Conservation (phyloP, 2,888 invertebrate species). For the Drosophila nr. perissopoda region DNA sequence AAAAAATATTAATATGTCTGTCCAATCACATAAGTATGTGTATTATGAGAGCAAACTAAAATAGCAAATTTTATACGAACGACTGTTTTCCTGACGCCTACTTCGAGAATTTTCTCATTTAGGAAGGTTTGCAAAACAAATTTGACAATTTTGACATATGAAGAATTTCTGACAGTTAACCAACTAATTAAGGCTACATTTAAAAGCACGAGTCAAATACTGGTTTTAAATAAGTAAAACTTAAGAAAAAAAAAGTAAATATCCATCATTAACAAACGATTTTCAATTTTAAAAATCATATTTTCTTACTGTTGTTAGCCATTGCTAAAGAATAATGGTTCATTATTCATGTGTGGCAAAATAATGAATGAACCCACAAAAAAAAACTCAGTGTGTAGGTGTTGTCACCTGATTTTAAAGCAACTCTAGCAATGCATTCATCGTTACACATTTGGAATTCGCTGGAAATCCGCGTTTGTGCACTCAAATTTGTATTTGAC, state of each 20-base stretch:
- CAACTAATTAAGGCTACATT: neutral
- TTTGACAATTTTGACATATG: neutral
- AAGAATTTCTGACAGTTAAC: neutral
- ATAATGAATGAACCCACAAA: neutral
- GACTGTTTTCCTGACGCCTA: conserved; percentile 21
- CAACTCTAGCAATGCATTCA: neutral
- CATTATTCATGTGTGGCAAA: conserved; percentile 1
- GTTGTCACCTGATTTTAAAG: conserved; percentile 13
- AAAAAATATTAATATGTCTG: conserved; percentile 53
- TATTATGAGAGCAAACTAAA: conserved; percentile 38
- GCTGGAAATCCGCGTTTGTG: conserved; percentile 8
- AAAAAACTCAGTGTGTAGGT: neutral
- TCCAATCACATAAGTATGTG: conserved; percentile 54
- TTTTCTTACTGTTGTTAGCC: neutral
- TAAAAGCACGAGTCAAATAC: neutral
- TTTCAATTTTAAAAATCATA: neutral
- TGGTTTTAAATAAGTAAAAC: neutral
- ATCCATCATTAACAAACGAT: neutral
- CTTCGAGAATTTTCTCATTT: conserved; percentile 5
- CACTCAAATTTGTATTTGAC: conserved; percentile 29
- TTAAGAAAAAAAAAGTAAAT: neutral
- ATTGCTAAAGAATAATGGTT: too few species aligned
- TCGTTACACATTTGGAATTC: conserved; percentile 11
- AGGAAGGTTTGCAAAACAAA: neutral
- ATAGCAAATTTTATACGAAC: conserved; percentile 16